Evolutionary conservation across 2,113 vertebrate species (phyloP).

Genomic region (Recurvirostra avosetta): DNA sequence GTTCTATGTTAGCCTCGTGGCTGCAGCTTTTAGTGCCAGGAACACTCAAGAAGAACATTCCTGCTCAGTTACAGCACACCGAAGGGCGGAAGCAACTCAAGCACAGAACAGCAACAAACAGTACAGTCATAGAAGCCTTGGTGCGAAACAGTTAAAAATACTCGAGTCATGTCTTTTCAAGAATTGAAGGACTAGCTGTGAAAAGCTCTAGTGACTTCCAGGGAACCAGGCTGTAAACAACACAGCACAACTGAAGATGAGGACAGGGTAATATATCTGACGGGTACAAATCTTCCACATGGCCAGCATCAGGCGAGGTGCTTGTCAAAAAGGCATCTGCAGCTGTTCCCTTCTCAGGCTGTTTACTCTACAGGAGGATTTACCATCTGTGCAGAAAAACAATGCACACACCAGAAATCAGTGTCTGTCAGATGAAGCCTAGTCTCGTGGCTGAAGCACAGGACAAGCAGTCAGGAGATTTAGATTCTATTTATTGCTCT

Average conservation of each 20-base stretch:
- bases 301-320: neutral
- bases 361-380: constrained; percentile 6
- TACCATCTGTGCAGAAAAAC: constrained; percentile 45
- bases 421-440: neutral
- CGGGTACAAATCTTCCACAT: neutral
- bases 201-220: constrained; percentile 7
- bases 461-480: constrained; percentile 54
- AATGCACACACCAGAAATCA: neutral
- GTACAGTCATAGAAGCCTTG: neutral
- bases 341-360: constrained; percentile 35
- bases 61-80: neutral
- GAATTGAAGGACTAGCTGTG: neutral
- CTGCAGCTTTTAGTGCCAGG: neutral
- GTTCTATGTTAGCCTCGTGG: neutral
- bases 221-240: neutral
- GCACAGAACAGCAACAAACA: neutral
- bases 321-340: neutral
- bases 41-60: neutral
- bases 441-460: constrained; percentile 43
- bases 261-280: neutral
- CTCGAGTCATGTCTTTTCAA: neutral
- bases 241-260: neutral
- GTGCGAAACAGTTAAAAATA: neutral
- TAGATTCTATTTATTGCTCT: constrained; percentile 50
- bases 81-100: neutral